Evolutionary conservation across 2,888 invertebrate species (phyloP).

Genomic region (Drosophila limbata): DNA sequence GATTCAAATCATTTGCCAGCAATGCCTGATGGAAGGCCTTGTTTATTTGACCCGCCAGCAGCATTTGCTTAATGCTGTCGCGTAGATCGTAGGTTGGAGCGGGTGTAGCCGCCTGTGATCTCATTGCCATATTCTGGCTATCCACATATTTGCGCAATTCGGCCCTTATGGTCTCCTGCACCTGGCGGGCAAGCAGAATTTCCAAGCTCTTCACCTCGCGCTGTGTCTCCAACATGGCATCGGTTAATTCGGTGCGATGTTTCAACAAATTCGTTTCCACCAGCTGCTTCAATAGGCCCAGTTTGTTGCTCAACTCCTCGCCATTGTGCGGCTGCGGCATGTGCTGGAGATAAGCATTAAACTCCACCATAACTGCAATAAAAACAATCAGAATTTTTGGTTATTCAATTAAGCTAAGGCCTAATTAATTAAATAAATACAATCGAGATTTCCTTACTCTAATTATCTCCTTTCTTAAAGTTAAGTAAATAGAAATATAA

Average conservation of each 20-base stretch:
- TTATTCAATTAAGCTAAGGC: no score
- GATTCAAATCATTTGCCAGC: constrained; percentile 92
- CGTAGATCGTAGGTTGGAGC: constrained; percentile 88
- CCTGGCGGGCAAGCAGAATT: constrained; percentile 79
- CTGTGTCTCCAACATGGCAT: constrained; percentile 83
- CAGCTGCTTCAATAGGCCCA: constrained; percentile 81
- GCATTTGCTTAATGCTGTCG: constrained; percentile 89
- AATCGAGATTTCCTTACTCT: no score
- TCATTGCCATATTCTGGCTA: constrained; percentile 88
- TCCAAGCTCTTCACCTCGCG: constrained; percentile 84
- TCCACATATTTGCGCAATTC: constrained; percentile 86
- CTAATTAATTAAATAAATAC: no score
- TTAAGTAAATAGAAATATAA: no score
- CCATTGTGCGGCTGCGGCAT: constrained; percentile 83
- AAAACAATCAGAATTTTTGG: no score
- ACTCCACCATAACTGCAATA: constrained; percentile 86
- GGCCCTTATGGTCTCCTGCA: constrained; percentile 83
- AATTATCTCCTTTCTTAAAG: no score
- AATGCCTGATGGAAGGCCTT: constrained; percentile 96
- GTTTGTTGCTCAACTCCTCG: constrained; percentile 82
- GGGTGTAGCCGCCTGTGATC: constrained; percentile 91
- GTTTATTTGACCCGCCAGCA: constrained; percentile 91
- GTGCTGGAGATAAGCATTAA: constrained; percentile 86
- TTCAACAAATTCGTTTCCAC: constrained; percentile 79
- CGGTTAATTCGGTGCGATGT: constrained; percentile 82